Conservation (phyloP, 2,888 invertebrate genomes). For the Hypolimnas misippus region DNA sequence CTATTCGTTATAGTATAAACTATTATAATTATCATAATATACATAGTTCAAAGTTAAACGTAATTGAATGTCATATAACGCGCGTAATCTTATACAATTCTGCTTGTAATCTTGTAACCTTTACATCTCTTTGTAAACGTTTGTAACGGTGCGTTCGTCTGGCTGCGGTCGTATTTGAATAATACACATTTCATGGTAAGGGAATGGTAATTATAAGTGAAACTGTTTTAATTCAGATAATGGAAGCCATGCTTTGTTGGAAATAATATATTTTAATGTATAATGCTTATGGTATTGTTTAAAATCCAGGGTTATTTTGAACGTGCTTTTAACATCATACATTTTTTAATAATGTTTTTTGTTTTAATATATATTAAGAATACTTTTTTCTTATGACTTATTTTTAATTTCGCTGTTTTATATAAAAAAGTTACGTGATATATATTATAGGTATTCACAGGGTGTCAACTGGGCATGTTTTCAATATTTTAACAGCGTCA, state of each 20-base stretch:
- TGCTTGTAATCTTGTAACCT: slow-evolving; percentile 33
- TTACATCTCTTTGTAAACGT: slow-evolving; percentile 27
- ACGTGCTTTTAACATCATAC: slow-evolving; percentile 2
- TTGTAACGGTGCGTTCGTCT: slow-evolving; percentile 25
- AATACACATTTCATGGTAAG: neutral
- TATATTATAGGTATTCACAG: no score
- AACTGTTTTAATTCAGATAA: slow-evolving; percentile 4
- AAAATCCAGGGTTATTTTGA: neutral
- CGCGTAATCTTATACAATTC: slow-evolving; percentile 29
- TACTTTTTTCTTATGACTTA: neutral
- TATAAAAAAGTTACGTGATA: no score
- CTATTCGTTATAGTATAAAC: no score
- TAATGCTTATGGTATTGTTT: neutral
- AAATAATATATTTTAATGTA: slow-evolving; percentile 1
- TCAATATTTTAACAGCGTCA: no score
- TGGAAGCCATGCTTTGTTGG: slow-evolving; percentile 4
- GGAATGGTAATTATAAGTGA: neutral
- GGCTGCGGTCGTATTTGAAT: slow-evolving; percentile 20
- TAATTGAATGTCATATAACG: slow-evolving; percentile 24
- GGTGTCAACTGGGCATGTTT: no score
- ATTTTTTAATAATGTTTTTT: no score
- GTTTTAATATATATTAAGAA: neutral
- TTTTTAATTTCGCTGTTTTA: no score
- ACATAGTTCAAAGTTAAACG: slow-evolving; percentile 14
- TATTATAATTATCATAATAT: no score